A percentile compares a stretch with the other conserved stretches of the same genome.
These are phyloP conservation scores for Hermatobates lingyangjiaoensis DNA, from an alignment of 1,140 invertebrate species.

Conservation along the genomic window DNA sequence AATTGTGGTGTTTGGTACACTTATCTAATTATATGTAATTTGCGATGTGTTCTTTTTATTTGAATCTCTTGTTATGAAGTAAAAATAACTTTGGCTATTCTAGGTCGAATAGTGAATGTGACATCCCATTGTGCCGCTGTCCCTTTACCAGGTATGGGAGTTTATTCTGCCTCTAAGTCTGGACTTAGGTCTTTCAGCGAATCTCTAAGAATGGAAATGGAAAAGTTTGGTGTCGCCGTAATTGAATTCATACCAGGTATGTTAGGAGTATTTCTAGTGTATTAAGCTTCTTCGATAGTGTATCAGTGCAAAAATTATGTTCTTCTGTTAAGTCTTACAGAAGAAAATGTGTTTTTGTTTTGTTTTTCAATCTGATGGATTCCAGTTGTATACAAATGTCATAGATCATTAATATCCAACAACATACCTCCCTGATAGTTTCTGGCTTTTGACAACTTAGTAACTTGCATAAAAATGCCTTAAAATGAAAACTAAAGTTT, in stretches of 20 bases:
- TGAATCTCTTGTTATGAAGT: too few species aligned
- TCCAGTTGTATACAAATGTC: too few species aligned
- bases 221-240: conserved; percentile 48
- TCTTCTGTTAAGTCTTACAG: not conserved
- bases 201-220: conserved; percentile 51
- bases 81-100: conserved; percentile 6
- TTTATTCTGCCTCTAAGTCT: conserved; percentile 66
- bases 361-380: not conserved
- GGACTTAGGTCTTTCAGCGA: conserved; percentile 49
- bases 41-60: too few species aligned
- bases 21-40: too few species aligned
- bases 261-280: conserved; percentile 3
- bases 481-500: too few species aligned
- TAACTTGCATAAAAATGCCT: too few species aligned
- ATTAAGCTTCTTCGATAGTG: not conserved
- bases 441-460: not conserved
- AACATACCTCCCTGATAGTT: not conserved
- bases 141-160: conserved; percentile 45
- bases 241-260: conserved; percentile 56
- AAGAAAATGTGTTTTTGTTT: not conserved
- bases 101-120: conserved; percentile 51
- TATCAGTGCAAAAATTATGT: not conserved
- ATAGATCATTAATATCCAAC: too few species aligned
- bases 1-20: too few species aligned
- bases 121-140: conserved; percentile 58